Conservation (phyloP, 2,113 vertebrate species). For the Odobenus rosmarus region DNA sequence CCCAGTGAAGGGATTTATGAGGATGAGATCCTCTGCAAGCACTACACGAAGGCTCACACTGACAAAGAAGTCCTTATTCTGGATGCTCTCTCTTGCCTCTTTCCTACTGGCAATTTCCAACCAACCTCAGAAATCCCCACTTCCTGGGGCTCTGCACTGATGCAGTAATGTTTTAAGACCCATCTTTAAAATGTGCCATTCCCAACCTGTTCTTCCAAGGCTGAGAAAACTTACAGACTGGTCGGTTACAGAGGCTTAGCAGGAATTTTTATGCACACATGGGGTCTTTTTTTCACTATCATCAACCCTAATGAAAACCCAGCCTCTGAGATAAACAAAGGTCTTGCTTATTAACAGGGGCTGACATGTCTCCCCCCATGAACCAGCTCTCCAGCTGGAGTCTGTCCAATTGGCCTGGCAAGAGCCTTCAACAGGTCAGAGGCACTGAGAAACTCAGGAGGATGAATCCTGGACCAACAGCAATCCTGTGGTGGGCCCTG, state of each 20-base stretch:
- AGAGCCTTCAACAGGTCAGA: neutral
- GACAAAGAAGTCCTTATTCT: neutral
- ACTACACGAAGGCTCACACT: neutral
- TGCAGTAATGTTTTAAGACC: neutral
- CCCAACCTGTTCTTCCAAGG: neutral
- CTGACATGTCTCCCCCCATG: neutral
- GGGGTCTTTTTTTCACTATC: neutral
- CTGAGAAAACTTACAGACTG: neutral
- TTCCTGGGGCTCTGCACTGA: neutral
- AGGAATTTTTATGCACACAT: too few species aligned
- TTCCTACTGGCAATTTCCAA: neutral
- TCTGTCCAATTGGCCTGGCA: neutral
- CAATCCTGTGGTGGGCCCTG: rapidly evolving
- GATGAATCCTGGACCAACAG: neutral
- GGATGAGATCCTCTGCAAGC: neutral
- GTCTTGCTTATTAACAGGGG: neutral
- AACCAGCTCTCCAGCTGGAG: neutral
- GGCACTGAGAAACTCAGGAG: neutral
- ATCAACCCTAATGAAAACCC: neutral
- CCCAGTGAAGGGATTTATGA: neutral
- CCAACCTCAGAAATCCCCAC: neutral
- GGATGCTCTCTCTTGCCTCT: neutral
- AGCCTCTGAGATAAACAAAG: neutral
- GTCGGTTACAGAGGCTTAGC: neutral
- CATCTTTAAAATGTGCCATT: neutral